These are phyloP conservation scores for Istiophorus platypterus DNA, from an alignment of 2,113 vertebrate species.

Conservation along the genomic window DNA sequence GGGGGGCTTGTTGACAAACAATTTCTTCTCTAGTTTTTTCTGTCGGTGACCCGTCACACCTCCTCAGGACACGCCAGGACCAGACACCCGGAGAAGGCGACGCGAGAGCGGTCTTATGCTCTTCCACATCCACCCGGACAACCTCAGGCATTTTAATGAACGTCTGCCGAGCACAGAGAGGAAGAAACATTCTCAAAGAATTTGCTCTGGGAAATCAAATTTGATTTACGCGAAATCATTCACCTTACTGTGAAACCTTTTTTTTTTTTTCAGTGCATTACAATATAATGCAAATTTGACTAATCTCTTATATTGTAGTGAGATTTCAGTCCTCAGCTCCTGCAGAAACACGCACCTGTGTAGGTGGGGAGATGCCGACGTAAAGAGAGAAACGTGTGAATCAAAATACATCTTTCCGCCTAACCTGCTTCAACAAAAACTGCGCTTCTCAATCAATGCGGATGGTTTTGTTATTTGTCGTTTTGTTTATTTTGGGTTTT, in stretches of 20 bases:
- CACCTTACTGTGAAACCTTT: neutral
- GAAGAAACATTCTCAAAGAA: too few species aligned
- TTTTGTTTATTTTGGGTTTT: too few species aligned
- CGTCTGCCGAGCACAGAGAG: too few species aligned
- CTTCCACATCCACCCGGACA: too few species aligned
- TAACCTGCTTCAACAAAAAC: neutral
- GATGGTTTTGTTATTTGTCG: neutral
- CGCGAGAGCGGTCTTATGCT: too few species aligned
- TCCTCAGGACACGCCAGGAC: neutral
- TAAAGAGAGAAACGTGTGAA: conserved; percentile 18
- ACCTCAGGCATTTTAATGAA: too few species aligned
- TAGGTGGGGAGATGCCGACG: conserved; percentile 52
- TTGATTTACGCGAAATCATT: conserved; percentile 13
- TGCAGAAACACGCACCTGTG: conserved; percentile 14
- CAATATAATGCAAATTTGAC: conserved; percentile 37
- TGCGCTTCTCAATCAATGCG: neutral
- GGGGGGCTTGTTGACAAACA: too few species aligned
- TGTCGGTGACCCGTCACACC: too few species aligned
- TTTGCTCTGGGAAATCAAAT: neutral
- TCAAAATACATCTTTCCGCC: conserved; percentile 27
- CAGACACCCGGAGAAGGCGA: neutral
- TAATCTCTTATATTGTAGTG: neutral
- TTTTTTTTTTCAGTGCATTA: neutral
- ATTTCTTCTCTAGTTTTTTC: neutral
- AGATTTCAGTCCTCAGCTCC: conserved; percentile 6